A percentile compares a stretch with the other conserved stretches of the same genome.
phyloP scores from a whole-genome alignment of 2,888 invertebrate species.

The Lottia gigantea region DNA sequence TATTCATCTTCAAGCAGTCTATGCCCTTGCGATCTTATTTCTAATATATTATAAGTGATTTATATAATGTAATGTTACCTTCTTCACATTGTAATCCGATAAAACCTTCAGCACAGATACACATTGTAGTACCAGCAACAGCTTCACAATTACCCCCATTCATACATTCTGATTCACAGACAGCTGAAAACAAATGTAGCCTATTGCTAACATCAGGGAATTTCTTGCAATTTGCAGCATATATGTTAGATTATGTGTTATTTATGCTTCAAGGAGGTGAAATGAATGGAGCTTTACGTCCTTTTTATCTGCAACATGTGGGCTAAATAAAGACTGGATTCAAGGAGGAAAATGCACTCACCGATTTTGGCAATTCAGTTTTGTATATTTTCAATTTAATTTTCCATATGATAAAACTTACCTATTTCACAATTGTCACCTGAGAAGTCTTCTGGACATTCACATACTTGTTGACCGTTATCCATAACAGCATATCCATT shows the following conservation, averaged over 20 bases:
- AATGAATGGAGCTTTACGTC: no score
- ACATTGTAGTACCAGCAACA: constrained; percentile 7
- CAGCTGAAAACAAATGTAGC: constrained; percentile 10
- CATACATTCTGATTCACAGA: constrained; percentile 15
- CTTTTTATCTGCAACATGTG: no score
- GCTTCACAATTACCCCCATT: constrained; percentile 13
- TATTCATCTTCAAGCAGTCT: no score
- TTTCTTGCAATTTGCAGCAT: neutral
- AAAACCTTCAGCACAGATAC: constrained; percentile 11
- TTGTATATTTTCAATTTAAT: no score
- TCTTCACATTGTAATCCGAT: constrained; percentile 13
- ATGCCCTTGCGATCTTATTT: no score
- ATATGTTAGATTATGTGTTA: no score
- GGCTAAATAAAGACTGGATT: no score
- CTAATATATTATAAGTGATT: no score
- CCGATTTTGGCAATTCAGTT: no score
- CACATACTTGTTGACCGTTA: constrained; percentile 8
- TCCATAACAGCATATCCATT: constrained; percentile 11
- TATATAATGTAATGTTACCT: neutral
- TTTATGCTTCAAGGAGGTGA: no score
- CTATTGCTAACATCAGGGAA: neutral
- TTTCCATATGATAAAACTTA: neutral
- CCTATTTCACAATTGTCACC: constrained; percentile 20
- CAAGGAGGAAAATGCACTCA: no score
- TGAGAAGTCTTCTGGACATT: constrained; percentile 15